phyloP scores from a whole-genome alignment of 64 coral and sea anemone species.

The Pocillopora damicornis region DNA sequence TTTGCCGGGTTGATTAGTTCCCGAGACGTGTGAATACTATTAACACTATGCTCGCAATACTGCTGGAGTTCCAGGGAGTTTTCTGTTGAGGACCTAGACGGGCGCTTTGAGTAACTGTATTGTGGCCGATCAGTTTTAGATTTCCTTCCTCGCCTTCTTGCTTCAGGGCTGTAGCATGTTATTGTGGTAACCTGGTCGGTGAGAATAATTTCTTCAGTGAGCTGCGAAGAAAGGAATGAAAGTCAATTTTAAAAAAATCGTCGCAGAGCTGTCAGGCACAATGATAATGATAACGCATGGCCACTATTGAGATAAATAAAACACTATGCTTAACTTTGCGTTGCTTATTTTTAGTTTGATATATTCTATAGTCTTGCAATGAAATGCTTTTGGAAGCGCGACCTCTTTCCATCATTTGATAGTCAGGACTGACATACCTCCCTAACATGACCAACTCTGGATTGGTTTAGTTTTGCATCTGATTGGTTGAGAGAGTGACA shows the following conservation, averaged over 20 bases:
- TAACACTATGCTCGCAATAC: constrained; percentile 3
- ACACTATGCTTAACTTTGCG: no score
- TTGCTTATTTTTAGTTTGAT: no score
- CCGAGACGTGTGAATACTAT: constrained; percentile 8
- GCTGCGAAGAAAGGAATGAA: constrained; percentile 15
- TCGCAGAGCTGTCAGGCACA: no score
- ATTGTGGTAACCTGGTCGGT: background rate
- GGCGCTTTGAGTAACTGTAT: constrained; percentile 57
- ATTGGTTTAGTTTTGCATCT: no score
- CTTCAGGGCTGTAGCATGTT: constrained; percentile 39
- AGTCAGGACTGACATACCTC: no score
- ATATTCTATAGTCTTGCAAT: no score
- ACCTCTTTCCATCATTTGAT: no score
- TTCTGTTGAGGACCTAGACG: constrained; percentile 71
- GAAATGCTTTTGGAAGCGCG: no score
- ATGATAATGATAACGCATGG: background rate
- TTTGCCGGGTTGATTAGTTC: constrained; percentile 23
- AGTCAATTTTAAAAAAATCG: background rate
- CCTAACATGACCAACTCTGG: no score
- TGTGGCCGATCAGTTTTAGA: constrained; percentile 52
- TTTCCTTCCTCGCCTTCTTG: constrained; percentile 37
- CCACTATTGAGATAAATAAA: background rate
- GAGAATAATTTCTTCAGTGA: constrained; percentile 22
- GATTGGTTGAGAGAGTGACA: no score
- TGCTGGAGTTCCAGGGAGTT: constrained; percentile 35